A percentile compares a stretch with the other conserved stretches of the same genome.
phyloP scores from a whole-genome alignment of 2,113 vertebrate species.

The Strix aluco region DNA sequence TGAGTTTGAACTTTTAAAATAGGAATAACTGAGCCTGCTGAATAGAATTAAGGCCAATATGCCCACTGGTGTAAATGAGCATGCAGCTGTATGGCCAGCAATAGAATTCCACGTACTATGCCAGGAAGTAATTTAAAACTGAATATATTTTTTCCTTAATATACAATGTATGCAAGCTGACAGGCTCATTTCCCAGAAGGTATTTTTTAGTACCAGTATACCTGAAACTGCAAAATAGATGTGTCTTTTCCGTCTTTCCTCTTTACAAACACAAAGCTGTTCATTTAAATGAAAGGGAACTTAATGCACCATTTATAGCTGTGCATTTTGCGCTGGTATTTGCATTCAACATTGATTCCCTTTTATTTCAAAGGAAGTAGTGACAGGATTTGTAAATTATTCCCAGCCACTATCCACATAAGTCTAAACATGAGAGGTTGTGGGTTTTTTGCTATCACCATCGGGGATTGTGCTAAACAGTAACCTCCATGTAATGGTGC shows the following conservation, averaged over 20 bases:
- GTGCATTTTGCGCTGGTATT: conserved; percentile 16
- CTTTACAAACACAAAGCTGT: conserved; percentile 8
- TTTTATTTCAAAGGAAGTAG: conserved; percentile 24
- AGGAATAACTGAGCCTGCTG: not conserved
- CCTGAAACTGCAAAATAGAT: conserved; percentile 21
- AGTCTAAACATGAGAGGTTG: not conserved
- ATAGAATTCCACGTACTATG: conserved; percentile 6
- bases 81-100: conserved; percentile 11
- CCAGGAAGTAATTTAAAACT: conserved; percentile 32
- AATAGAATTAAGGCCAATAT: conserved; percentile 3
- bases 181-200: conserved; percentile 33
- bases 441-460: not conserved
- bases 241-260: conserved; percentile 20
- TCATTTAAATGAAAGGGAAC: conserved; percentile 42
- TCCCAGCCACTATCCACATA: not conserved
- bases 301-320: conserved; percentile 21
- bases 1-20: conserved; percentile 16
- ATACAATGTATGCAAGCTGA: conserved; percentile 8
- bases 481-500: conserved; percentile 39
- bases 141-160: conserved; percentile 49
- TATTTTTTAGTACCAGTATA: conserved; percentile 30
- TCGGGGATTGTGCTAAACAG: conserved; percentile 21
- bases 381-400: conserved; percentile 47
- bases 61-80: conserved; percentile 26
- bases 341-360: not conserved